phyloP scores from a whole-genome alignment of 2,888 invertebrate genomes.

The Flexamia atlantica region DNA sequence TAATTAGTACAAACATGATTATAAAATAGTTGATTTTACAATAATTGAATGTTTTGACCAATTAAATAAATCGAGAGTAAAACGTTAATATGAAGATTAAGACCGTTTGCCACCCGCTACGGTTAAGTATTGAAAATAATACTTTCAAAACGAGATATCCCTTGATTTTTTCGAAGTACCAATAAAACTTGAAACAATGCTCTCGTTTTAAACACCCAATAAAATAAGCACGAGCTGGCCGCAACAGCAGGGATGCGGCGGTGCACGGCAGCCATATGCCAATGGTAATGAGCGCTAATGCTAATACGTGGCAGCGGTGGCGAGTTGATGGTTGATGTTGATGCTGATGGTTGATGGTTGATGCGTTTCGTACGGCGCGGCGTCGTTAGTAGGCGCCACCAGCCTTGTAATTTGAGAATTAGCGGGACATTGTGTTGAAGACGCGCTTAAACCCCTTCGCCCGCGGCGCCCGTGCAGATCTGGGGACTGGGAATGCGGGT shows the following conservation, averaged over 20 bases:
- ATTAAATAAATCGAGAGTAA: too few relatives aligned
- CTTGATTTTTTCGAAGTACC: too few relatives aligned
- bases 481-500: background rate
- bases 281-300: constrained; percentile 11
- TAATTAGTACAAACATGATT: too few relatives aligned
- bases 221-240: too few relatives aligned
- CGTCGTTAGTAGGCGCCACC: background rate
- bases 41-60: too few relatives aligned
- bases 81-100: too few relatives aligned
- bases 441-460: constrained; percentile 3
- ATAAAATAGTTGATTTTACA: too few relatives aligned
- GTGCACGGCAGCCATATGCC: background rate
- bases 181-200: too few relatives aligned
- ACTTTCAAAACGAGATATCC: too few relatives aligned
- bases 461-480: background rate
- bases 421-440: constrained; percentile 29
- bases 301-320: background rate
- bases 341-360: background rate
- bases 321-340: background rate
- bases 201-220: too few relatives aligned
- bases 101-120: too few relatives aligned
- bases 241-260: background rate
- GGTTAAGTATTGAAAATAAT: too few relatives aligned
- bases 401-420: constrained; percentile 44
- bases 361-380: background rate